These are phyloP conservation scores for Fistularia tabacaria DNA, from an alignment of 2,797 vertebrate genomes.

Conservation along the genomic window DNA sequence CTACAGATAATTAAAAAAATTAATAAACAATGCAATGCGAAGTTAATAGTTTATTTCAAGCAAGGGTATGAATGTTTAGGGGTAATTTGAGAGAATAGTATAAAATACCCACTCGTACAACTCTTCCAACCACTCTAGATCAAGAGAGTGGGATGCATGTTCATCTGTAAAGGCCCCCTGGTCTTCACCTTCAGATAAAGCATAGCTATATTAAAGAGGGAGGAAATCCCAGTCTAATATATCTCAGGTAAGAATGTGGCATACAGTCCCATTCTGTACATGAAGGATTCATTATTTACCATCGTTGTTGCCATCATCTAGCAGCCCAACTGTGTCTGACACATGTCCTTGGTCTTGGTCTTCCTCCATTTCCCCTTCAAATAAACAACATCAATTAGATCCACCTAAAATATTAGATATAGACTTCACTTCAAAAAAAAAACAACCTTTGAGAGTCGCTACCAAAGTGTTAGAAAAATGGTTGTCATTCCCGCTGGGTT, in stretches of 20 bases:
- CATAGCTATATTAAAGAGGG: background rate
- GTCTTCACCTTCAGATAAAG: constrained; percentile 41
- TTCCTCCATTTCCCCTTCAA: constrained; percentile 40
- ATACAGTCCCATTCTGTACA: too few relatives aligned
- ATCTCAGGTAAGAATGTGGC: too few relatives aligned
- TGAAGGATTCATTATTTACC: constrained; percentile 33
- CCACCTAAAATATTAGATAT: background rate
- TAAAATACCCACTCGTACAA: constrained; percentile 51
- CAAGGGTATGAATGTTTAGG: background rate
- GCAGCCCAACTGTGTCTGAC: background rate
- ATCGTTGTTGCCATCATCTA: constrained; percentile 28
- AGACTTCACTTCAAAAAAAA: too few relatives aligned
- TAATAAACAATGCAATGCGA: background rate
- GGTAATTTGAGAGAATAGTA: background rate
- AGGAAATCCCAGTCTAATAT: too few relatives aligned
- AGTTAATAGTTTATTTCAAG: background rate
- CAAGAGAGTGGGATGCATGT: constrained; percentile 34
- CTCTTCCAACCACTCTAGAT: constrained; percentile 52
- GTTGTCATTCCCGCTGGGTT: too few relatives aligned
- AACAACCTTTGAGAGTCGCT: too few relatives aligned
- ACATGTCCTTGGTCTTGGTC: constrained; percentile 8
- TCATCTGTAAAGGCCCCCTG: constrained; percentile 43
- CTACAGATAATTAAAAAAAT: background rate
- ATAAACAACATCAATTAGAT: background rate
- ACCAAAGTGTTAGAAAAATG: too few relatives aligned